A percentile compares a stretch with the other conserved stretches of the same genome.
phyloP scores from a whole-genome alignment of 2,797 vertebrate species.

The Iguana delicatissima region DNA sequence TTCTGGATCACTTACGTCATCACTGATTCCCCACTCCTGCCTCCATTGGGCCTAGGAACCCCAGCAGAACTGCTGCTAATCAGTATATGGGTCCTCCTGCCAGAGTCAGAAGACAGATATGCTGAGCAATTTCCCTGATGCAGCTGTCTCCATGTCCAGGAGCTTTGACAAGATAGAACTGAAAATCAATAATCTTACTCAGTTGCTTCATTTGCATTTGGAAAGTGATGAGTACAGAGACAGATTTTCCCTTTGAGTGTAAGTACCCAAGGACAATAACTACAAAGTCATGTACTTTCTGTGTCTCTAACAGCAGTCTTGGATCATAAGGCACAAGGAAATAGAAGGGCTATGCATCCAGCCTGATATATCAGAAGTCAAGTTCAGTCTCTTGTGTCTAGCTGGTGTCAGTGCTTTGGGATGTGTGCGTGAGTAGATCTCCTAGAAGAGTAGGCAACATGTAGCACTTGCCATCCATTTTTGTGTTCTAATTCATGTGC shows the following conservation, averaged over 20 bases:
- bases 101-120: neutral
- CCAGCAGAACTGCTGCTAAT: neutral
- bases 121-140: neutral
- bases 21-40: neutral
- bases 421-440: too few species aligned
- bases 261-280: neutral
- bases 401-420: too few species aligned
- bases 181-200: neutral
- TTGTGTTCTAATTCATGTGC: too few species aligned
- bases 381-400: neutral
- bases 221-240: neutral
- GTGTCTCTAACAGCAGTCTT: neutral
- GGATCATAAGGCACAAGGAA: neutral
- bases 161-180: neutral
- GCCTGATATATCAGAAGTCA: neutral
- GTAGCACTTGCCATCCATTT: too few species aligned
- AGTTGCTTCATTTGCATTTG: neutral
- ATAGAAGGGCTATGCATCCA: neutral
- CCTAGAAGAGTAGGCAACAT: too few species aligned
- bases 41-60: neutral
- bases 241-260: neutral
- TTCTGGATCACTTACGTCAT: neutral
- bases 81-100: neutral
- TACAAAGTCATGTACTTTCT: neutral
- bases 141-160: neutral